Percentiles rank a stretch among this genome's conserved stretches.
phyloP scores from a whole-genome alignment of 2,888 invertebrate species.

The Melanchra persicariae region DNA sequence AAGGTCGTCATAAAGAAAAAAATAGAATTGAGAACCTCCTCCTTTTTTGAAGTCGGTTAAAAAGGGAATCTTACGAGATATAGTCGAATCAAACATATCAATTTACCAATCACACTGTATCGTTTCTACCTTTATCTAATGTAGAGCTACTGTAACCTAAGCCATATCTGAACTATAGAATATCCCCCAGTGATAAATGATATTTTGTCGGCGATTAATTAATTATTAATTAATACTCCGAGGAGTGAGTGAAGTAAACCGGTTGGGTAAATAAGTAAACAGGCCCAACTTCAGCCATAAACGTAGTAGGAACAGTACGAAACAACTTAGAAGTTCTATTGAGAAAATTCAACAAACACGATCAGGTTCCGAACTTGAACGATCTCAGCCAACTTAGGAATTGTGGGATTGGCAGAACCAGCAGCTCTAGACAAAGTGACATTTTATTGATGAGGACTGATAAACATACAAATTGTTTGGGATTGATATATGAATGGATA shows the following conservation, averaged over 20 bases:
- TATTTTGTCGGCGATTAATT: constrained; percentile 36
- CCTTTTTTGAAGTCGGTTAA: no score
- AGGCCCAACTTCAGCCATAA: constrained; percentile 18
- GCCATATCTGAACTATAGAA: background rate
- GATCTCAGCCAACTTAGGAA: background rate
- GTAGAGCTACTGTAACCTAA: background rate
- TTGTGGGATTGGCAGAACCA: background rate
- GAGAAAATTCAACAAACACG: background rate
- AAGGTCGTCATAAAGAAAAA: no score
- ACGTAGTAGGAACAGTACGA: background rate
- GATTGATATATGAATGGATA: background rate
- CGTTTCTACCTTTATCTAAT: background rate
- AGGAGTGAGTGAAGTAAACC: constrained; percentile 5
- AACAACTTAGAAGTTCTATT: constrained; percentile 25
- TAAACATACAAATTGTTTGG: background rate
- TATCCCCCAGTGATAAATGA: constrained; percentile 16
- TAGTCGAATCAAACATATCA: no score
- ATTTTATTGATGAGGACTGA: background rate
- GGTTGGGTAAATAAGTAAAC: constrained; percentile 29
- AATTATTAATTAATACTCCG: constrained; percentile 29
- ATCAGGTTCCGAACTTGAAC: background rate
- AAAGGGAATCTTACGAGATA: no score
- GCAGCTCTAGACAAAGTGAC: background rate
- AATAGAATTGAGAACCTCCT: no score
- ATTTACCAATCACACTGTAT: background rate